These are phyloP conservation scores for Phylloscopus whistleri DNA, from an alignment of 2,113 vertebrate species.

Conservation along the genomic window DNA sequence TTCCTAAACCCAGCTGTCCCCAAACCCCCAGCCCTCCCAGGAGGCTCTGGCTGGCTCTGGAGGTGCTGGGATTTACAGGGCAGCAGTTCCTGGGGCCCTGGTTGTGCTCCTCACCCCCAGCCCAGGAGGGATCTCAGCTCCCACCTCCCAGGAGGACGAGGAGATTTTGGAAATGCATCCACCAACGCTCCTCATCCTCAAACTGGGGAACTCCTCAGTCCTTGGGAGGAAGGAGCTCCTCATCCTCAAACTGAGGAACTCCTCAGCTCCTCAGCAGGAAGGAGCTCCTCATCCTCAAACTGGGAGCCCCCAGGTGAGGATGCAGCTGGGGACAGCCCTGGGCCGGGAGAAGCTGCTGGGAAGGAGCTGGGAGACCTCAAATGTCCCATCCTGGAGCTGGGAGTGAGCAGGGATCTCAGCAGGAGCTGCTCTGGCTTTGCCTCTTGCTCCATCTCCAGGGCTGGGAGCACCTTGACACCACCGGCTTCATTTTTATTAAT, in stretches of 20 bases:
- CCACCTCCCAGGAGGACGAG: background rate
- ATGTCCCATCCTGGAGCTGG: accelerated
- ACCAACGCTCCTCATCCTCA: no score
- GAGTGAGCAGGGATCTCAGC: background rate
- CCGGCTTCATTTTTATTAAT: background rate
- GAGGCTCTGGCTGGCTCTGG: background rate
- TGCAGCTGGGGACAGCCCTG: no score
- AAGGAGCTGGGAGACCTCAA: background rate
- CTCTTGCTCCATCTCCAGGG: background rate
- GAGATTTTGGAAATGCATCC: background rate
- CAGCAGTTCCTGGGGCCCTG: no score
- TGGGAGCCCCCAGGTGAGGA: background rate
- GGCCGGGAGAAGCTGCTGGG: background rate
- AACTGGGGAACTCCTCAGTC: no score
- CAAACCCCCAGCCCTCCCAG: background rate
- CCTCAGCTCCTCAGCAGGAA: no score
- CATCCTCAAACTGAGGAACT: no score
- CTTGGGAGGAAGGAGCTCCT: no score
- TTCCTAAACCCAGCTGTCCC: background rate
- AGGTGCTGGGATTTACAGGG: background rate
- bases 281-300: no score
- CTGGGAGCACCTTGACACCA: background rate
- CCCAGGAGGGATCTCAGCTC: background rate
- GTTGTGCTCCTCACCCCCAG: background rate
- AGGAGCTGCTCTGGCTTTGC: background rate